Base-by-base conservation (phyloP, 2,113 vertebrate species). In the Aramus guarauna region DNA sequence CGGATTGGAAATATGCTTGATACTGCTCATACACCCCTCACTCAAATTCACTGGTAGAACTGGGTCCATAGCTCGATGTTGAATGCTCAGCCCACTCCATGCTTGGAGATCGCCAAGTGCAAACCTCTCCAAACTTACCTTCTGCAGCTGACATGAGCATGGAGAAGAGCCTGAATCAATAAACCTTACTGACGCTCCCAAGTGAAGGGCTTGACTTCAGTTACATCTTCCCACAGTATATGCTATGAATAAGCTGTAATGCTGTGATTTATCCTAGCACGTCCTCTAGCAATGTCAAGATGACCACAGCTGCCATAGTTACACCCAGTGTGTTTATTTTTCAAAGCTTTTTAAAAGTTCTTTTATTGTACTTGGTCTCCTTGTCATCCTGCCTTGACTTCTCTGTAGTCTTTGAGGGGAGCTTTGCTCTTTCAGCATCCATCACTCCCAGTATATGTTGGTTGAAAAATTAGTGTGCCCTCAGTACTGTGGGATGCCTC, bases 281-380 rank as follows among this genome's bases (percentile, higher is more conserved):
- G 50, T 50, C 47, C 37, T 69, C 17, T 32, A 59, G 68, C 2
- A 0, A 34, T 43, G 77, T 76, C 41, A 50, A 30, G 59, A 43
- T 34, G 39, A 55, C 45, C 0, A 0, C 2, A 1, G 23, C 78
- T 67, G 55, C 22, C 6, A 2, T 26, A 53, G 32, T 62, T 87
- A 39, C 34, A 64, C 9, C 22, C 39, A 21, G 7, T 22, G 4
- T 23, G 20, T 81, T 72, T 52, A 66, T 27, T 11, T 94, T 84
- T 41, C 34, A 59, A 72, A 69, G 7, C 15, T 73, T 72, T 89
- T 72, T 21, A 3, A 7, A 55, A 85, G 32, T 17, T 62, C 7
- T 45, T 93, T 66, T 39, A 7, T 77, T 84, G 58, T 82, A 20
- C n/a, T 72, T 80, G n/a, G 11, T 69, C 5, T n/a, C 36, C 21